Conservation (phyloP, 2,888 invertebrate genomes). For the Diabrotica balteata region DNA sequence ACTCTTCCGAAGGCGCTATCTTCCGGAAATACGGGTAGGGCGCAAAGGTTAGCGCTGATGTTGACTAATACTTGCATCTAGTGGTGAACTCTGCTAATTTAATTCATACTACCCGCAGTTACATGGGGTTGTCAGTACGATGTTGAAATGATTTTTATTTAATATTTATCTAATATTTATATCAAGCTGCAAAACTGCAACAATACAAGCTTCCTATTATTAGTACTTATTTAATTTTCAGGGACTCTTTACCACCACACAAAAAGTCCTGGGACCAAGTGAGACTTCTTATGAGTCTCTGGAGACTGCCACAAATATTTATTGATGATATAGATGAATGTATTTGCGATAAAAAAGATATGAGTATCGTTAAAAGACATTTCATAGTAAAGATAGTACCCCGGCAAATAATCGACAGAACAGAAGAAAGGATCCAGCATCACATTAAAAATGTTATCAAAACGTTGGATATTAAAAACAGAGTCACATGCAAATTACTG, state of each 20-base stretch:
- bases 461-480: slow-evolving; percentile 52
- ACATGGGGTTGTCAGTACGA: too few species aligned
- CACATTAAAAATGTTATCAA: slow-evolving; percentile 50
- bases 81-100: too few species aligned
- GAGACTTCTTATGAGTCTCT: slow-evolving; percentile 60
- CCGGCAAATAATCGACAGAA: slow-evolving; percentile 52
- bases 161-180: too few species aligned
- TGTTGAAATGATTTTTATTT: too few species aligned
- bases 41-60: too few species aligned
- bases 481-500: slow-evolving; percentile 50
- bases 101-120: too few species aligned
- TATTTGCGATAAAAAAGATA: slow-evolving; percentile 54
- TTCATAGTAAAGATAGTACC: slow-evolving; percentile 58
- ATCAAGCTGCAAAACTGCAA: too few species aligned
- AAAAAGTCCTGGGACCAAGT: slow-evolving; percentile 56
- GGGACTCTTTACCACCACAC: slow-evolving; percentile 51
- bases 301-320: slow-evolving; percentile 57
- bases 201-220: too few species aligned
- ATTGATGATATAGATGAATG: slow-evolving; percentile 54
- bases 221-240: slow-evolving; percentile 31
- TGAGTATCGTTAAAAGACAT: slow-evolving; percentile 50
- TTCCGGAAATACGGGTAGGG: too few species aligned
- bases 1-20: too few species aligned
- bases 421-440: slow-evolving; percentile 38
- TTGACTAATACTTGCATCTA: too few species aligned